phyloP scores from a whole-genome alignment of 2,113 vertebrate species.

The Nipponia nippon region DNA sequence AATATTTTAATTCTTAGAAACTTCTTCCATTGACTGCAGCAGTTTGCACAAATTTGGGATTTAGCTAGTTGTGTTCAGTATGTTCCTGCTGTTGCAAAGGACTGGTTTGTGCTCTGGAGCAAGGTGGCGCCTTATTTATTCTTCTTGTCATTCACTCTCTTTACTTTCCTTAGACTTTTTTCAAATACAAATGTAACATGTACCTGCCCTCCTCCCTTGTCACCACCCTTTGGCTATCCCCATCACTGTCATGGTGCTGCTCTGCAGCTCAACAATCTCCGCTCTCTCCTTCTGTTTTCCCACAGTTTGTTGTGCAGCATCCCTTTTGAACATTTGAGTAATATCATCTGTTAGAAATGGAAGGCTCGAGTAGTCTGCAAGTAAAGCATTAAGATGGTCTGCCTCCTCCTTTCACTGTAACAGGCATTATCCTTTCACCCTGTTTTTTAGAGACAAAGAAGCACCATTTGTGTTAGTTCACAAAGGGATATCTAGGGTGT shows the following conservation, averaged over 20 bases:
- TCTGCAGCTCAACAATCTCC: background rate
- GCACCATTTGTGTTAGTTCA: background rate
- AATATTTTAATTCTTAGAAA: slow-evolving; percentile 18
- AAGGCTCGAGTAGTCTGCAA: background rate
- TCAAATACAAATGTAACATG: background rate
- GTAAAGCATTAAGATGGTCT: background rate
- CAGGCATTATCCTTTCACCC: background rate
- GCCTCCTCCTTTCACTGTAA: background rate
- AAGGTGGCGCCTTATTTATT: background rate
- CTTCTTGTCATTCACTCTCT: background rate
- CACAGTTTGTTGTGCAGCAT: background rate
- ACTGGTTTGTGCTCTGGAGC: background rate
- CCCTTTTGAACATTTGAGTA: background rate
- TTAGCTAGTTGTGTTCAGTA: background rate
- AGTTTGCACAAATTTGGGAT: background rate
- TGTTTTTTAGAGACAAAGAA: background rate
- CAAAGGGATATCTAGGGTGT: background rate
- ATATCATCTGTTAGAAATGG: background rate
- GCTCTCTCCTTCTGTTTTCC: background rate
- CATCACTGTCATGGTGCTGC: background rate
- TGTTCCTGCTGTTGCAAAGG: background rate
- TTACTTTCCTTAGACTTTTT: background rate
- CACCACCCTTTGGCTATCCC: background rate
- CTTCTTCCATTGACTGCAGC: background rate
- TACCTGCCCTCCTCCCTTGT: background rate